Evolutionary conservation across 2,113 vertebrate genomes (phyloP).

Genomic region (Labeo rohita): DNA sequence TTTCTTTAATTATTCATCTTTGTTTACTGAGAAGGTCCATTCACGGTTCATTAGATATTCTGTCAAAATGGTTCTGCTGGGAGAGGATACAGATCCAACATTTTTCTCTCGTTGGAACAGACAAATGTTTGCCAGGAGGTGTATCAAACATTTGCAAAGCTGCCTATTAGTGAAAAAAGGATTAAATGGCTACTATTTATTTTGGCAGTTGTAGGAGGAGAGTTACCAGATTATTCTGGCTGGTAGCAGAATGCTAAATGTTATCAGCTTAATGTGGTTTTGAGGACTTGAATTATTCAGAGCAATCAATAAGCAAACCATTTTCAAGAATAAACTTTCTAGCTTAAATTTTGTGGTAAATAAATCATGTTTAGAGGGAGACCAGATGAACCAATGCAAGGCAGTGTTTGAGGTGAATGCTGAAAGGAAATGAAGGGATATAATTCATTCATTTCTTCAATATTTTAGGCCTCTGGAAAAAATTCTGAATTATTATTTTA

Average conservation of each 20-base stretch:
- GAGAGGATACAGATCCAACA: neutral
- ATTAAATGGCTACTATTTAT: slow-evolving; percentile 37
- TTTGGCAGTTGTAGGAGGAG: slow-evolving; percentile 20
- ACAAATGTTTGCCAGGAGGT: slow-evolving; percentile 11
- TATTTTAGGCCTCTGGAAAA: neutral
- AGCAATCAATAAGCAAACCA: slow-evolving; percentile 52
- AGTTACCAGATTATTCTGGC: slow-evolving; percentile 43
- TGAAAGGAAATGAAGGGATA: neutral
- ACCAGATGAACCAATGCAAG: neutral
- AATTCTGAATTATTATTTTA: neutral
- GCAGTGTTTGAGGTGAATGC: neutral
- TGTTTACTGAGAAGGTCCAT: slow-evolving; percentile 6
- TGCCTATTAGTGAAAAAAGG: slow-evolving; percentile 26
- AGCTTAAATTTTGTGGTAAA: neutral
- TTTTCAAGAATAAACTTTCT: slow-evolving; percentile 39
- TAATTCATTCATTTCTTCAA: neutral
- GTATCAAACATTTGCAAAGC: slow-evolving; percentile 28
- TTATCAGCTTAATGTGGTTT: slow-evolving; percentile 42
- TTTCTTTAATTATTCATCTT: slow-evolving; percentile 12
- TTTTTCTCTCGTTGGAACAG: slow-evolving; percentile 31
- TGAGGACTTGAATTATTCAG: slow-evolving; percentile 51
- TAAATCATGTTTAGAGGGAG: neutral
- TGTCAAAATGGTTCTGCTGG: neutral
- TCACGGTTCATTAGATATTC: neutral
- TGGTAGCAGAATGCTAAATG: slow-evolving; percentile 18